Base-by-base conservation (phyloP, 2,888 invertebrate genomes). In the Lathronympha strigana region DNA sequence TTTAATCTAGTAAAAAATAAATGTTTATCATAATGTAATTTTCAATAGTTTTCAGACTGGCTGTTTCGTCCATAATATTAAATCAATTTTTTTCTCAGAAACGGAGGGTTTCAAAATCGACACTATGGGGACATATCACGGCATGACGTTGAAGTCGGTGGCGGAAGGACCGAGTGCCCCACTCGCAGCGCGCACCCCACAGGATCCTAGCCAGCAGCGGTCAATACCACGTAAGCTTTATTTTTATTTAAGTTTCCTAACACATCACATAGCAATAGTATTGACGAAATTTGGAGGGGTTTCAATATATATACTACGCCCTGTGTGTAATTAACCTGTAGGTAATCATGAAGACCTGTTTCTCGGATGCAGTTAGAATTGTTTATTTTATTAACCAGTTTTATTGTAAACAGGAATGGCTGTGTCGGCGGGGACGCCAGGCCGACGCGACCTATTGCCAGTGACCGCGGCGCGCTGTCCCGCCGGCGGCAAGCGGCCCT, bases 21-120 rank as follows among this genome's bases (percentile, higher is more conserved):
- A n/a, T n/a, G n/a, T n/a, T n/a, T n/a, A n/a, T n/a, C n/a, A n/a
- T n/a, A n/a, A n/a, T n/a, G n/a, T n/a, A n/a, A n/a, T n/a, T n/a
- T n/a, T n/a, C n/a, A n/a, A n/a, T n/a, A n/a, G n/a, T n/a, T n/a
- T n/a, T n/a, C n/a, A n/a, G n/a, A n/a, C n/a, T n/a, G n/a, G n/a
- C n/a, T n/a, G n/a, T n/a, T n/a, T n/a, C n/a, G n/a, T n/a, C n/a
- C n/a, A n/a, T n/a, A n/a, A n/a, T n/a, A n/a, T n/a, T n/a, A 23
- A 19, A 19, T 50, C n/a, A n/a, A 47, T 28, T 54, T 23, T 50
- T 21, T 60, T 25, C 19, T 73, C 90, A 95, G 98, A 98, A 90
- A 98, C 99, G 15, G 98, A 98, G 89, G 99, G 98, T 28, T 99
- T 99, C 88, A 98, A 99, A 91, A 99, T 99, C 82, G 98, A 99